phyloP scores from a whole-genome alignment of 2,797 vertebrate species.

The Columba guinea region DNA sequence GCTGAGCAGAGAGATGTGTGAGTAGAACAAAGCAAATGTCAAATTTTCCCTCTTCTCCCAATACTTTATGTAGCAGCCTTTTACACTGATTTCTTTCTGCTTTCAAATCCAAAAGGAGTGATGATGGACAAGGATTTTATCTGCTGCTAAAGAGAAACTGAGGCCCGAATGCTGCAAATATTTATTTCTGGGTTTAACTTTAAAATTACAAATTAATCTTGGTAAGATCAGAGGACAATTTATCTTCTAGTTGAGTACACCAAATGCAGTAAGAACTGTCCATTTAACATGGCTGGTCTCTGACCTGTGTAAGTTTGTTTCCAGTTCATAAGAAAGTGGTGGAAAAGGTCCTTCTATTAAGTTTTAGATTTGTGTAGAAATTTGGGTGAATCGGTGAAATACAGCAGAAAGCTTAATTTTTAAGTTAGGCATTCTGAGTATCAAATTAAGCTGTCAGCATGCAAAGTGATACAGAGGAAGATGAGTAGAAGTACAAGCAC shows the following conservation, averaged over 20 bases:
- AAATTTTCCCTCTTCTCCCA: background rate
- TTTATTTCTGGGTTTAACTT: background rate
- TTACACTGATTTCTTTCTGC: background rate
- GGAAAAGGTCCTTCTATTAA: background rate
- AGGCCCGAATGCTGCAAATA: background rate
- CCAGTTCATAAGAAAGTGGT: background rate
- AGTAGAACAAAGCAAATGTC: background rate
- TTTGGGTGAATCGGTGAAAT: constrained; percentile 69
- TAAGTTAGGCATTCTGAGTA: constrained; percentile 70
- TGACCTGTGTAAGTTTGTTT: constrained; percentile 17
- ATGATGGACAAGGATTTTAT: background rate
- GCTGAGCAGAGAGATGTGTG: background rate
- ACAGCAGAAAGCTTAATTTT: constrained; percentile 73
- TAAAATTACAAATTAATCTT: background rate
- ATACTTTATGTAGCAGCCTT: background rate
- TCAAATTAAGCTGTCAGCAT: constrained; percentile 79
- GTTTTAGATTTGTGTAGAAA: constrained; percentile 44
- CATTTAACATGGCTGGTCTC: background rate
- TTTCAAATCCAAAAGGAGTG: background rate
- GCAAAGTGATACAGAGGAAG: constrained; percentile 70
- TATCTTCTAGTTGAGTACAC: background rate
- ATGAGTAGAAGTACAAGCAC: constrained; percentile 50
- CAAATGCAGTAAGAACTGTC: background rate
- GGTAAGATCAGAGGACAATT: background rate
- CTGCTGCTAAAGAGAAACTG: background rate